Percentiles rank a stretch among this genome's conserved stretches.
phyloP scores from a whole-genome alignment of 1,140 invertebrate species.

The Asobara japonica region DNA sequence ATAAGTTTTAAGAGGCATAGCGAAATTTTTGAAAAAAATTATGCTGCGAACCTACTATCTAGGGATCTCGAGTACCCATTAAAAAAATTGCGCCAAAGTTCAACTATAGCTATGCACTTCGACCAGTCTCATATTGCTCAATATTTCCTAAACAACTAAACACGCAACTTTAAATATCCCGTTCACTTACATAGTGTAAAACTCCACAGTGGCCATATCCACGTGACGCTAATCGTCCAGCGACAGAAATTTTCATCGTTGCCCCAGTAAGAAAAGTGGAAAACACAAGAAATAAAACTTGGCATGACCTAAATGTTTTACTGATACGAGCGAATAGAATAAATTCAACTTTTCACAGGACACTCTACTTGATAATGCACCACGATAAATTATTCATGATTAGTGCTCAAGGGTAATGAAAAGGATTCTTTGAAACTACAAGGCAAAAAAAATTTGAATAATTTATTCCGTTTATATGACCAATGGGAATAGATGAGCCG shows the following conservation, averaged over 20 bases:
- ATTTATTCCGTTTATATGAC: not conserved
- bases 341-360: not conserved
- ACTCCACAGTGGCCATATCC: constrained; percentile 5
- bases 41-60: too few species aligned
- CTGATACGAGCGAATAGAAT: not conserved
- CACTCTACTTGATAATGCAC: not conserved
- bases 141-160: not conserved
- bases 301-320: not conserved
- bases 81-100: too few species aligned
- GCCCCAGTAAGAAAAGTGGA: not conserved
- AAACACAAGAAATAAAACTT: not conserved
- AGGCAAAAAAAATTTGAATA: not conserved
- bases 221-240: not conserved
- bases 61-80: too few species aligned
- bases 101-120: too few species aligned
- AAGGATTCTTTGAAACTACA: not conserved
- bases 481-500: not conserved
- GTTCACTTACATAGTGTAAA: constrained; percentile 13
- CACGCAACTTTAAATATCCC: not conserved
- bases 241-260: not conserved
- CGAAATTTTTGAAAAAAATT: not conserved
- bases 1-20: too few species aligned
- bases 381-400: not conserved
- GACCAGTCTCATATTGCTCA: not conserved
- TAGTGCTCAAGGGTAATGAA: not conserved